Percentiles rank a stretch among this genome's conserved stretches.
phyloP scores from a whole-genome alignment of 2,113 vertebrate species.

The Danionella cerebrum region DNA sequence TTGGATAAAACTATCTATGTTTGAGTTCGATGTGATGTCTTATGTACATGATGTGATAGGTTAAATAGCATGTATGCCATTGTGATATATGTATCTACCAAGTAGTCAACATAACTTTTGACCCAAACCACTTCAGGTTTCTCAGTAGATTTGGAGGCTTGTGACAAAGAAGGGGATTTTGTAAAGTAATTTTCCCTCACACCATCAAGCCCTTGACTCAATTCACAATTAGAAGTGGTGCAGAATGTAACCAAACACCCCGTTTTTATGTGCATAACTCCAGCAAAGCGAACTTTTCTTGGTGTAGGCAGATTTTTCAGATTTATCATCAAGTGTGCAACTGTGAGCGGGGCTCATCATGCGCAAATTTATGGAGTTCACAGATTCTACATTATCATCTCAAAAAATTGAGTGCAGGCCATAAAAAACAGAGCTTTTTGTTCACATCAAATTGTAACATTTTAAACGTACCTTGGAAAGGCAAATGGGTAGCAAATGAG shows the following conservation, averaged over 20 bases:
- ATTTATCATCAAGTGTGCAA: constrained; percentile 32
- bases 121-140: constrained; percentile 9
- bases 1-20: too few species aligned
- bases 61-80: too few species aligned
- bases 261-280: constrained; percentile 62
- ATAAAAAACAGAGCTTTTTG: too few species aligned
- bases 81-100: neutral
- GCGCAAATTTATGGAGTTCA: constrained; percentile 1
- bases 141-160: neutral
- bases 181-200: constrained; percentile 57
- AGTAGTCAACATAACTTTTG: constrained; percentile 10
- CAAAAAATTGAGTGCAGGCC: neutral
- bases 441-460: too few species aligned
- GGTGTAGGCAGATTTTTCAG: constrained; percentile 37
- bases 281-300: constrained; percentile 44
- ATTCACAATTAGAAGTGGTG: constrained; percentile 50
- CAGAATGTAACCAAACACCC: constrained; percentile 33
- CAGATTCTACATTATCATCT: neutral
- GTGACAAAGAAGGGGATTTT: constrained; percentile 23
- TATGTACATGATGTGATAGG: too few species aligned
- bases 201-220: constrained; percentile 59
- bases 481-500: neutral
- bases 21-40: too few species aligned
- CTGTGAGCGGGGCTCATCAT: constrained; percentile 13
- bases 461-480: too few species aligned